Evolutionary conservation across 2,888 invertebrate genomes (phyloP).

Genomic region (Phaedon cochleariae): DNA sequence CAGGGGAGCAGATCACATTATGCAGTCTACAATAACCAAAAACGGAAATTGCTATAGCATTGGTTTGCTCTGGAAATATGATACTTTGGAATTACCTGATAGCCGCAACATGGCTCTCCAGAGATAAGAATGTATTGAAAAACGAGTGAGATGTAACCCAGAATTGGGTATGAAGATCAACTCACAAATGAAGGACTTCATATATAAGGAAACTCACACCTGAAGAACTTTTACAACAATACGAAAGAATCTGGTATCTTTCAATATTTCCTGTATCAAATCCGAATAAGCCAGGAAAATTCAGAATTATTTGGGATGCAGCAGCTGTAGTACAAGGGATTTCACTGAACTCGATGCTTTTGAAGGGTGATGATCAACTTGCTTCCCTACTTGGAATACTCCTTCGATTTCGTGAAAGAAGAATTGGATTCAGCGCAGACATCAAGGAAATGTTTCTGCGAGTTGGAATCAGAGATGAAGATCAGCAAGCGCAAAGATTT

Average conservation of each 20-base stretch:
- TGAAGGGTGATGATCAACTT: slow-evolving; percentile 46
- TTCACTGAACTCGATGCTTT: slow-evolving; percentile 49
- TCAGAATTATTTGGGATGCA: slow-evolving; percentile 53
- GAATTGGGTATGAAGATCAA: slow-evolving; percentile 27
- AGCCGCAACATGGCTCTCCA: slow-evolving; percentile 27
- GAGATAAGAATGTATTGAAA: slow-evolving; percentile 30
- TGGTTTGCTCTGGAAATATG: slow-evolving; percentile 41
- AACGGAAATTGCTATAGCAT: slow-evolving; percentile 17
- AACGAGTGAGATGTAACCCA: slow-evolving; percentile 27
- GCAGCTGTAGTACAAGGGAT: slow-evolving; percentile 45
- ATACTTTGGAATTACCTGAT: slow-evolving; percentile 38
- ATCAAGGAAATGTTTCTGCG: slow-evolving; percentile 40
- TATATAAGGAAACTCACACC: slow-evolving; percentile 26
- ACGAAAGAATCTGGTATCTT: slow-evolving; percentile 44
- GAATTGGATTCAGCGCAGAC: slow-evolving; percentile 50
- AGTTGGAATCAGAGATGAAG: slow-evolving; percentile 27
- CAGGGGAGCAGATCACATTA: slow-evolving; percentile 3
- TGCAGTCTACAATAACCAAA: slow-evolving; percentile 1
- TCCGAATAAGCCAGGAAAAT: too few relatives aligned
- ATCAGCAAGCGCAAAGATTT: slow-evolving; percentile 48
- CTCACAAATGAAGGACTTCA: slow-evolving; percentile 32
- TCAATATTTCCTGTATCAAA: slow-evolving; percentile 49
- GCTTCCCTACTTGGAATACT: slow-evolving; percentile 49
- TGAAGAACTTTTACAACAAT: slow-evolving; percentile 29
- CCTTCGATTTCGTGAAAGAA: slow-evolving; percentile 53